These are phyloP conservation scores for Acanthosoma haemorrhoidale DNA, from an alignment of 2,888 invertebrate genomes.

Conservation along the genomic window DNA sequence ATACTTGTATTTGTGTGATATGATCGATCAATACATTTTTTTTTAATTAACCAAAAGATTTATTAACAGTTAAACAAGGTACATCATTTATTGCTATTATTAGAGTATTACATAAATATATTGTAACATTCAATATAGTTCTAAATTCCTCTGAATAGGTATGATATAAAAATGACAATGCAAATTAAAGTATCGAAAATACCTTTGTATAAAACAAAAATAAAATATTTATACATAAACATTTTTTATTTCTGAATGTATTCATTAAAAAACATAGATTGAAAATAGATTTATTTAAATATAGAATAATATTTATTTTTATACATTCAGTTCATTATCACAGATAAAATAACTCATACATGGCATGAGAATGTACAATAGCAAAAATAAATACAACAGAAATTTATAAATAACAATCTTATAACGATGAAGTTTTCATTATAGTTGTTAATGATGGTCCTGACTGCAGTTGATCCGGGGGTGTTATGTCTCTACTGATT, in stretches of 20 bases:
- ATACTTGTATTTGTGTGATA: no score
- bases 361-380: not conserved
- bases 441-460: constrained; percentile 37
- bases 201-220: not conserved
- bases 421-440: constrained; percentile 41
- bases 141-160: no score
- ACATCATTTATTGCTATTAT: no score
- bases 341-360: constrained; percentile 9
- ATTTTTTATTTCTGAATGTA: not conserved
- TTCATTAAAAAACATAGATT: not conserved
- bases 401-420: constrained; percentile 16
- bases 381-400: not conserved
- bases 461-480: not conserved
- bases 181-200: not conserved
- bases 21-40: no score
- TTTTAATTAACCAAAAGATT: no score
- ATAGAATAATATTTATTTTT: not conserved
- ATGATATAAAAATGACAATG: no score
- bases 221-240: not conserved
- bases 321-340: not conserved
- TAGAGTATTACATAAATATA: no score
- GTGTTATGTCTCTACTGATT: not conserved
- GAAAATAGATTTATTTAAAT: not conserved
- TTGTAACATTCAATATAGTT: no score
- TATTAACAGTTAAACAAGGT: no score